These are phyloP conservation scores for Limosa lapponica DNA, from an alignment of 2,797 vertebrate species.

Conservation along the genomic window DNA sequence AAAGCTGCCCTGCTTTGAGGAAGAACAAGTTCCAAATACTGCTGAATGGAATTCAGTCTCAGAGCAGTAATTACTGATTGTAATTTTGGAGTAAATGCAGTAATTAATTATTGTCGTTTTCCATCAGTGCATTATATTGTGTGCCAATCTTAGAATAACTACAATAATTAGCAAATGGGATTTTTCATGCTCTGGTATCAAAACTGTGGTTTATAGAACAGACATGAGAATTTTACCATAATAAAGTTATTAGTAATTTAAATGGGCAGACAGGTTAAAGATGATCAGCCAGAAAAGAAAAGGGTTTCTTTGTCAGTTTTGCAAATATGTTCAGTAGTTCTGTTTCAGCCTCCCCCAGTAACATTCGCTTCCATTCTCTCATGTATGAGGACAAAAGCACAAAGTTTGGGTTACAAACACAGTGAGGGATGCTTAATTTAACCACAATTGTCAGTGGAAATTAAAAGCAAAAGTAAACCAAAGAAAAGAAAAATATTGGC, in stretches of 20 bases:
- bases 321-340: background rate
- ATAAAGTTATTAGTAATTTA: constrained; percentile 44
- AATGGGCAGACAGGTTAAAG: constrained; percentile 16
- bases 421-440: background rate
- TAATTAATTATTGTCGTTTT: constrained; percentile 75
- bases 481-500: background rate
- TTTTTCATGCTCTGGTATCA: constrained; percentile 21
- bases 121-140: constrained; percentile 68
- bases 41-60: constrained; percentile 67
- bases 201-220: constrained; percentile 35
- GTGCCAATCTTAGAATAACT: constrained; percentile 68
- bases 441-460: constrained; percentile 12
- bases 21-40: constrained; percentile 66
- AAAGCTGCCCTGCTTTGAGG: constrained; percentile 56
- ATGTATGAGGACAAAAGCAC: background rate
- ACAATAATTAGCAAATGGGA: constrained; percentile 69
- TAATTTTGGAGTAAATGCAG: constrained; percentile 67
- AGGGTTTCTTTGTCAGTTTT: background rate
- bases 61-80: constrained; percentile 73
- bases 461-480: constrained; percentile 41
- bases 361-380: background rate
- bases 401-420: background rate
- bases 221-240: constrained; percentile 25
- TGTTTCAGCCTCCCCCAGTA: background rate
- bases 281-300: background rate